Percentiles rank a stretch among this genome's conserved stretches.
phyloP scores from a whole-genome alignment of 2,113 vertebrate species.

The Petrocephalus zakoni region DNA sequence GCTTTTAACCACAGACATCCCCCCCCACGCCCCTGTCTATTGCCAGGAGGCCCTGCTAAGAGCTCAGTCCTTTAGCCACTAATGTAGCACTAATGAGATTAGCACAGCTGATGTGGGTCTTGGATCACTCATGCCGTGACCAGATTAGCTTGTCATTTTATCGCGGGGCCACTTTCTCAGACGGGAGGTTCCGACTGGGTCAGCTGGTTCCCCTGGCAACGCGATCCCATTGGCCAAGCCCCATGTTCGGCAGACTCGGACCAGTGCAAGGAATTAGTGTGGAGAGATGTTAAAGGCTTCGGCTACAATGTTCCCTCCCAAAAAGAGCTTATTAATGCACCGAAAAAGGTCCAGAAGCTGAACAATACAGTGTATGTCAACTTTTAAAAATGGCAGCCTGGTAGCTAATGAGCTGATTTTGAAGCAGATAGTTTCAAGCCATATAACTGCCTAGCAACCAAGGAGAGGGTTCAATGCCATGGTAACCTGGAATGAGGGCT shows the following conservation, averaged over 20 bases:
- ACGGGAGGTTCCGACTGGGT: slow-evolving; percentile 44
- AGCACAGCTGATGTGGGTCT: slow-evolving; percentile 71
- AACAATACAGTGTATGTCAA: neutral
- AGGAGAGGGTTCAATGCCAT: neutral
- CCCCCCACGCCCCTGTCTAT: slow-evolving; percentile 19
- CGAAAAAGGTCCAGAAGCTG: neutral
- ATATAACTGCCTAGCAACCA: neutral
- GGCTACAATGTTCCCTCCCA: neutral
- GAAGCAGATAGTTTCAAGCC: neutral
- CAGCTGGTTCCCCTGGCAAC: slow-evolving; percentile 38
- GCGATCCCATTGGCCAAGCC: slow-evolving; percentile 34
- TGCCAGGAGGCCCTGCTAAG: slow-evolving; percentile 55
- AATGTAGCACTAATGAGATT: slow-evolving; percentile 84
- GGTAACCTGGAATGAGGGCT: neutral
- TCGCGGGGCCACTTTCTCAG: slow-evolving; percentile 72
- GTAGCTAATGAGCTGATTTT: neutral
- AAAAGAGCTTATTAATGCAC: neutral
- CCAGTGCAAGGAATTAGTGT: slow-evolving; percentile 33
- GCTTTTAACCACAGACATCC: slow-evolving; percentile 12
- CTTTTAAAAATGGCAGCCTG: neutral
- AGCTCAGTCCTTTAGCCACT: slow-evolving; percentile 64
- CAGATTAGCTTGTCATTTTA: slow-evolving; percentile 88
- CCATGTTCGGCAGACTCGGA: slow-evolving; percentile 25
- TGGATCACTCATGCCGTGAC: slow-evolving; percentile 83
- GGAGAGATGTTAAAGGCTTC: neutral